Evolutionary conservation across 2,113 vertebrate species (phyloP).

Genomic region (Sturnira hondurensis): DNA sequence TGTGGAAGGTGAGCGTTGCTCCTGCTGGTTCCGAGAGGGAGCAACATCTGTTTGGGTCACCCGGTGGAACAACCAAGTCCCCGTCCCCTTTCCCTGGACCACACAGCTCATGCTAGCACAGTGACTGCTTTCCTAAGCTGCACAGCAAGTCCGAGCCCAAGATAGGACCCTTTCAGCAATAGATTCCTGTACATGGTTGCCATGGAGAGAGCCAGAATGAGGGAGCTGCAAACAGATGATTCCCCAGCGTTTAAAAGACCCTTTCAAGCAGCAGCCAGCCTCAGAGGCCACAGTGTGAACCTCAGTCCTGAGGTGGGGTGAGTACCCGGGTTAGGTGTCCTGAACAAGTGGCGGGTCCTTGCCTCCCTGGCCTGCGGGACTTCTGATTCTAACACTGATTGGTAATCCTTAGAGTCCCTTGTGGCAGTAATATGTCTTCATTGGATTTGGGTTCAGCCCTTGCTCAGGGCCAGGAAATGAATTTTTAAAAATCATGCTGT

Average conservation of each 20-base stretch:
- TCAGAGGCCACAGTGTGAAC: background rate
- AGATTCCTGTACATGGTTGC: background rate
- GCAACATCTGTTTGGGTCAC: background rate
- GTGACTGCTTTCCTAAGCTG: background rate
- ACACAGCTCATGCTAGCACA: background rate
- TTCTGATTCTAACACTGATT: background rate
- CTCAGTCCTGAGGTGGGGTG: background rate
- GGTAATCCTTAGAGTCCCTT: background rate
- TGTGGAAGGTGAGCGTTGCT: background rate
- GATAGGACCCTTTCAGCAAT: background rate
- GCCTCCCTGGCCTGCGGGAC: background rate
- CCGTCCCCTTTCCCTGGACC: background rate
- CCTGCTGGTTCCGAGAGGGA: background rate
- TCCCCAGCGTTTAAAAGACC: background rate
- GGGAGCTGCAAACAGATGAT: background rate
- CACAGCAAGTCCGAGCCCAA: background rate
- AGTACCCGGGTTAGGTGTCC: background rate
- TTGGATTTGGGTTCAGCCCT: constrained; percentile 15
- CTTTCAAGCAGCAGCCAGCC: background rate
- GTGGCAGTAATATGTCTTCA: background rate
- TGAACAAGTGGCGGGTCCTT: background rate
- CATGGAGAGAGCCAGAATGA: background rate
- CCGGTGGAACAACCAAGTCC: background rate
- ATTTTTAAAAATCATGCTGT: background rate
- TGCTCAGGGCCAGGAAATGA: background rate